phyloP scores from a whole-genome alignment of 2,888 invertebrate species.

The Adela reaumurella region DNA sequence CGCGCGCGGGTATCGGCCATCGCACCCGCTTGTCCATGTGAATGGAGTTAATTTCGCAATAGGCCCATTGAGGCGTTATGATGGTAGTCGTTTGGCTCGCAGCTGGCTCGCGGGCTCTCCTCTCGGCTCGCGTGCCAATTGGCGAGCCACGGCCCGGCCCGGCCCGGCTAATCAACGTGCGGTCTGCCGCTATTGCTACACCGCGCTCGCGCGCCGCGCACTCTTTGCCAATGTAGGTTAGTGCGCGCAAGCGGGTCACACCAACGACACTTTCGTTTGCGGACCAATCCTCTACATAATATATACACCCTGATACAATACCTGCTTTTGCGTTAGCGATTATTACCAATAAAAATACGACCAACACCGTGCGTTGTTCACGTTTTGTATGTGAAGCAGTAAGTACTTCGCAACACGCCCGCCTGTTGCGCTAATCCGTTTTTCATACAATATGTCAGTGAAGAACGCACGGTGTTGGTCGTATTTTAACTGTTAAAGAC shows the following conservation, averaged over 20 bases:
- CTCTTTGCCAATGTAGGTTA: background rate
- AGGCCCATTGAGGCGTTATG: constrained; percentile 40
- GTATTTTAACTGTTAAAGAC: too few relatives aligned
- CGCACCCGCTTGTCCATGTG: constrained; percentile 23
- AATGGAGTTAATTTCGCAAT: constrained; percentile 49
- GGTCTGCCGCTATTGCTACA: constrained; percentile 1
- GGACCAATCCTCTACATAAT: too few relatives aligned
- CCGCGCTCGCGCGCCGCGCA: background rate
- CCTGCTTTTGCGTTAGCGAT: too few relatives aligned
- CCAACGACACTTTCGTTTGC: too few relatives aligned
- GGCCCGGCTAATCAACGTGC: constrained; percentile 33
- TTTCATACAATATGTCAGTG: too few relatives aligned
- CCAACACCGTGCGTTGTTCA: too few relatives aligned
- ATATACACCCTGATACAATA: too few relatives aligned
- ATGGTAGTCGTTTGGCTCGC: constrained; percentile 5
- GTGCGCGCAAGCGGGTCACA: background rate
- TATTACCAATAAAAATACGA: too few relatives aligned
- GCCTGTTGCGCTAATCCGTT: too few relatives aligned
- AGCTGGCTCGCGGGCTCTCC: background rate
- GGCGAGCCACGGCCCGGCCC: constrained; percentile 24
- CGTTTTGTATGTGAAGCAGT: too few relatives aligned
- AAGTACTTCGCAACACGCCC: too few relatives aligned
- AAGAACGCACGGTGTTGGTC: too few relatives aligned
- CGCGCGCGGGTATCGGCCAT: background rate
- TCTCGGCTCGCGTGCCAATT: constrained; percentile 31